phyloP scores from a whole-genome alignment of 2,797 vertebrate species.

The Poecilia picta region DNA sequence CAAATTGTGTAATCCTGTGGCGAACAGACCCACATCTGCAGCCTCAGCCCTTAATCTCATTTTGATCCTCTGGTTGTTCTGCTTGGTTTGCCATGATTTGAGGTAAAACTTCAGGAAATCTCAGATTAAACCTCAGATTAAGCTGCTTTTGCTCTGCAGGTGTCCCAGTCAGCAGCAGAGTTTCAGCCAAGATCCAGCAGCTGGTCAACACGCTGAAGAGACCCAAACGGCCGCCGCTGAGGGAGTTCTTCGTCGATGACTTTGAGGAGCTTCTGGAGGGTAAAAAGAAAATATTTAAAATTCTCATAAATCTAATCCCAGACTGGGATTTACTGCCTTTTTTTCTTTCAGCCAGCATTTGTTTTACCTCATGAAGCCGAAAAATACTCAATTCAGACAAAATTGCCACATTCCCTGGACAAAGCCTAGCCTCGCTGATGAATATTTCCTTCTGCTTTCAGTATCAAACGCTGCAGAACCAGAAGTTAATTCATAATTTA shows the following conservation, averaged over 20 bases:
- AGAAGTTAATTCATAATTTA: constrained; percentile 41
- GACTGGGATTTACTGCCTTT: not conserved
- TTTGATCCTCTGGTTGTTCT: not conserved
- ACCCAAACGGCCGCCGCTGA: constrained; percentile 90
- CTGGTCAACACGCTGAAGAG: constrained; percentile 97
- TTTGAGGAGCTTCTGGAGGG: constrained; percentile 98
- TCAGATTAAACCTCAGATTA: too few relatives aligned
- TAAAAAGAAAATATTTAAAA: constrained; percentile 49
- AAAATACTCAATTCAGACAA: constrained; percentile 10
- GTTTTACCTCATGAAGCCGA: rapidly evolving
- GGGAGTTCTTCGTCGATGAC: constrained; percentile 98
- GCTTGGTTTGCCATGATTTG: not conserved
- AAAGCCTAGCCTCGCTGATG: constrained; percentile 14
- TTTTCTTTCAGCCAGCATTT: not conserved
- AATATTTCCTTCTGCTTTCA: constrained; percentile 47
- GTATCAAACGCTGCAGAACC: constrained; percentile 24
- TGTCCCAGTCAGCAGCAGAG: constrained; percentile 97
- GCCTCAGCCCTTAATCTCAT: too few relatives aligned
- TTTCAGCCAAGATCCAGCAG: constrained; percentile 98
- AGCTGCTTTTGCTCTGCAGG: constrained; percentile 74
- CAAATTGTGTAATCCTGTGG: too few relatives aligned
- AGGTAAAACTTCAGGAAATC: constrained; percentile 2
- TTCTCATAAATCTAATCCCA: not conserved
- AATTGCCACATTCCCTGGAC: not conserved
- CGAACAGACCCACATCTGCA: too few relatives aligned